Evolutionary conservation across 2,888 invertebrate genomes (phyloP).

Genomic region (Hydrotaea cyrtoneurina): DNA sequence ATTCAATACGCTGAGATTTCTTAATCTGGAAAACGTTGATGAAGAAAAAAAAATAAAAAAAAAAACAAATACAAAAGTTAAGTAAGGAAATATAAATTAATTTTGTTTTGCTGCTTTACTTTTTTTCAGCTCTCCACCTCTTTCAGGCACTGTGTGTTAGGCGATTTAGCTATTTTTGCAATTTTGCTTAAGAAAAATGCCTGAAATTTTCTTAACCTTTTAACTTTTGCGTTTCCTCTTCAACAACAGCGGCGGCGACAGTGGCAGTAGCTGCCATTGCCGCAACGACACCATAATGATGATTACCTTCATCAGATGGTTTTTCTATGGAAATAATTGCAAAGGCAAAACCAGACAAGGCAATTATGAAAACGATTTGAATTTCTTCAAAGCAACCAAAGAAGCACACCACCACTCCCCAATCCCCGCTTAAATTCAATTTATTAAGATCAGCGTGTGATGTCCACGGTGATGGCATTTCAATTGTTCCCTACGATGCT

Average conservation of each 20-base stretch:
- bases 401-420: background rate
- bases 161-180: constrained; percentile 31
- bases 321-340: constrained; percentile 7
- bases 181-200: constrained; percentile 28
- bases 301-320: constrained; percentile 21
- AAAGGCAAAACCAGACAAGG: background rate
- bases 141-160: background rate
- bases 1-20: constrained; percentile 52
- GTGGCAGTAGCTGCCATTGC: background rate
- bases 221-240: constrained; percentile 47
- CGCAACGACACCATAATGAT: constrained; percentile 24
- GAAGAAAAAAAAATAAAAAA: too few species aligned
- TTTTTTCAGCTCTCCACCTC: constrained; percentile 14
- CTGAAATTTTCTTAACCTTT: constrained; percentile 57
- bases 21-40: constrained; percentile 61
- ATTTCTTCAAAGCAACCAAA: constrained; percentile 36
- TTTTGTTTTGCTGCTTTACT: constrained; percentile 33
- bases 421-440: constrained; percentile 15
- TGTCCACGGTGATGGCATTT: constrained; percentile 8
- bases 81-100: constrained; percentile 56
- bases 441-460: background rate
- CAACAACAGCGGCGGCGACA: background rate
- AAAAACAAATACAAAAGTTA: constrained; percentile 14
- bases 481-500: background rate
- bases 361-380: constrained; percentile 25